Conservation (phyloP, 64 coral and sea anemone species). For the Astreopora myriophthalma region DNA sequence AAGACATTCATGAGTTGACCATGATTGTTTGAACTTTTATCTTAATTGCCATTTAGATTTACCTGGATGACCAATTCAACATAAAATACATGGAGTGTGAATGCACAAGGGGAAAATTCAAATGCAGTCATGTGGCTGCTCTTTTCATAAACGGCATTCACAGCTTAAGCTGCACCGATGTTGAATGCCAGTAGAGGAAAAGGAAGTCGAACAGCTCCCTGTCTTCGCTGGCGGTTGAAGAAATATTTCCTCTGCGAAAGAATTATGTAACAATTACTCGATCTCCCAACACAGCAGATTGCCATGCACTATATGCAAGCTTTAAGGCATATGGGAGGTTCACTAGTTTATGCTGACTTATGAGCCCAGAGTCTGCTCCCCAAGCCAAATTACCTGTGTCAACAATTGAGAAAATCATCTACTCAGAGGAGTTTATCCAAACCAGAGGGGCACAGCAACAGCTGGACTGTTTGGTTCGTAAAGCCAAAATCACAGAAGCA, state of each 20-base stretch:
- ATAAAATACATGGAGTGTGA: background rate
- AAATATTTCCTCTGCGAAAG: background rate
- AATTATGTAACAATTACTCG: background rate
- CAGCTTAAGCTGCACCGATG: slow-evolving; percentile 1
- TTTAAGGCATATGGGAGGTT: slow-evolving; percentile 21
- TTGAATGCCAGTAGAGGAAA: slow-evolving; percentile 31
- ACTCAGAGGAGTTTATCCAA: slow-evolving; percentile 28
- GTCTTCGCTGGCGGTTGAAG: background rate
- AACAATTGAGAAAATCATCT: slow-evolving; percentile 45
- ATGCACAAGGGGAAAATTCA: background rate
- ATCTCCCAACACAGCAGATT: background rate
- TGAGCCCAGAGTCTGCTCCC: slow-evolving; percentile 16
- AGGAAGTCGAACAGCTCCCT: background rate
- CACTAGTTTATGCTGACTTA: slow-evolving; percentile 32
- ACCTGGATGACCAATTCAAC: background rate
- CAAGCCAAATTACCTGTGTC: background rate
- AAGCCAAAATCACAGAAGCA: no score
- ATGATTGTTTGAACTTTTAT: background rate
- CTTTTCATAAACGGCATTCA: slow-evolving; percentile 14
- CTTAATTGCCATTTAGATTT: background rate
- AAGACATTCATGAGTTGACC: background rate
- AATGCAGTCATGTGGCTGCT: background rate
- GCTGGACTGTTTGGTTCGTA: slow-evolving; percentile 8
- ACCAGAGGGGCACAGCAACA: background rate
- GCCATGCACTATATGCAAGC: slow-evolving; percentile 3